phyloP scores from a whole-genome alignment of 2,797 vertebrate species.

The Falco berigora region DNA sequence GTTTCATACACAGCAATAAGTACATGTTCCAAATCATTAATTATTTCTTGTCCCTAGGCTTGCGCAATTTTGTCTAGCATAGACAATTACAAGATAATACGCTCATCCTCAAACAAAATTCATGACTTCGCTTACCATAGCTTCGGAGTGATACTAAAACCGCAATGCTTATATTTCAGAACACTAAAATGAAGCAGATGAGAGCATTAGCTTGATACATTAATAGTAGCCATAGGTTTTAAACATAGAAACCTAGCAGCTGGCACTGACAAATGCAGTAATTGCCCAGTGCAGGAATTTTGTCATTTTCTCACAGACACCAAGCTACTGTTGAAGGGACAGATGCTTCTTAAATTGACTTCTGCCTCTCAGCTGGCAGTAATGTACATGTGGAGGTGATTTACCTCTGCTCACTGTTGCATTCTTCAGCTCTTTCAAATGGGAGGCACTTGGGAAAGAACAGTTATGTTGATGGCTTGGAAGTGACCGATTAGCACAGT shows the following conservation, averaged over 20 bases:
- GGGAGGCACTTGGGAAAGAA: not conserved
- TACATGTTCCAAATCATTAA: not conserved
- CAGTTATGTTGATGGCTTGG: not conserved
- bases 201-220: not conserved
- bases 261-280: not conserved
- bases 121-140: not conserved
- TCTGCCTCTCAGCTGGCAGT: not conserved
- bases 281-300: not conserved
- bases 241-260: not conserved
- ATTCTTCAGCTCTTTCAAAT: not conserved
- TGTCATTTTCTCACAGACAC: not conserved
- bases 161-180: not conserved
- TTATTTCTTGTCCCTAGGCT: constrained; percentile 15
- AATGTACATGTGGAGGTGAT: not conserved
- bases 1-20: not conserved
- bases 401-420: not conserved
- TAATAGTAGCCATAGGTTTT: not conserved
- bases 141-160: not conserved
- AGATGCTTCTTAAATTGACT: not conserved
- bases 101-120: not conserved
- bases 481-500: not conserved
- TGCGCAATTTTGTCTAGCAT: not conserved
- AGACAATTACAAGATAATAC: not conserved
- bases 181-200: not conserved
- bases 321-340: not conserved